A percentile compares a stretch with the other conserved stretches of the same genome.
These are phyloP conservation scores for Nomada ruficornis DNA, from an alignment of 2,888 invertebrate species.

Conservation along the genomic window DNA sequence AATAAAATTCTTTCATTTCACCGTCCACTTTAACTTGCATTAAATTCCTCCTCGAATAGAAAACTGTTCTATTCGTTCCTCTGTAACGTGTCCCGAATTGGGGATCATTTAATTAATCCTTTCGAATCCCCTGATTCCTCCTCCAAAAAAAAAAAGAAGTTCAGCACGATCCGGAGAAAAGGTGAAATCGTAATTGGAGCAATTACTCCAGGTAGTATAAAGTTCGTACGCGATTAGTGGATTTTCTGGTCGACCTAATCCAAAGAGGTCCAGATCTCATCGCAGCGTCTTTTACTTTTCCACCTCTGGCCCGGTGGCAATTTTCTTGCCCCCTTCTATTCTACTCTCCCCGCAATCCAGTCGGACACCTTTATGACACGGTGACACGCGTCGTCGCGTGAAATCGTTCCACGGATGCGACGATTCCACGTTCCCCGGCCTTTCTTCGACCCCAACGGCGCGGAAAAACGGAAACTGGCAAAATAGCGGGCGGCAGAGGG, in stretches of 20 bases:
- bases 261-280: constrained; percentile 51
- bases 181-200: constrained; percentile 47
- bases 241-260: constrained; percentile 43
- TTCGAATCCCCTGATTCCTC: not conserved
- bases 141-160: not conserved
- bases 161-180: no score
- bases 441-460: constrained; percentile 62
- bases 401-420: constrained; percentile 53
- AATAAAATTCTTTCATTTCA: not conserved
- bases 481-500: constrained; percentile 38
- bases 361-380: constrained; percentile 50
- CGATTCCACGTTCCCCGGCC: constrained; percentile 26
- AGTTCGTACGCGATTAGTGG: constrained; percentile 55
- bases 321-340: constrained; percentile 26
- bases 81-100: not conserved
- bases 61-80: not conserved
- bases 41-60: not conserved
- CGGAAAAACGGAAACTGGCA: constrained; percentile 52
- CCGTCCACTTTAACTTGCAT: not conserved
- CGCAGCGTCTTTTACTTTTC: constrained; percentile 43
- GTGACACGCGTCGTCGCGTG: constrained; percentile 56
- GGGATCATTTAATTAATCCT: not conserved
- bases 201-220: constrained; percentile 30
- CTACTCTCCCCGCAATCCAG: constrained; percentile 40
- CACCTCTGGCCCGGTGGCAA: constrained; percentile 23